Conservation (phyloP, 2,113 vertebrate species). For the Oncorhynchus clarkii region DNA sequence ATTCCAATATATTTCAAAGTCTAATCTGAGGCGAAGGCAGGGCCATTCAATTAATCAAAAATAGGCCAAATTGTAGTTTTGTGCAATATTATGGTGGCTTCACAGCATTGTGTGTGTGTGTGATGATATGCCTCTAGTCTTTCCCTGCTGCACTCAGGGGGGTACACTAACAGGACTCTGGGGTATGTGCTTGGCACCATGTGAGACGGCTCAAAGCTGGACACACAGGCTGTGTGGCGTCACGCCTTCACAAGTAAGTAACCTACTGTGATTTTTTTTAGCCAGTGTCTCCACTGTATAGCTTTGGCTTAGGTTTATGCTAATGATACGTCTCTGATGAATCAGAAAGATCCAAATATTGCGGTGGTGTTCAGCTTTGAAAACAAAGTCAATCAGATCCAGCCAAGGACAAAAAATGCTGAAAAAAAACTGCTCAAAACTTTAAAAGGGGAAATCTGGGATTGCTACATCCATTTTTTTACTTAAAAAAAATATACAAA, state of each 20-base stretch:
- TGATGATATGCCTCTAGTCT: not conserved
- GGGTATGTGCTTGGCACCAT: slow-evolving; percentile 50
- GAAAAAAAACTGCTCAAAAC: no score
- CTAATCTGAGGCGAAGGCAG: slow-evolving; percentile 94
- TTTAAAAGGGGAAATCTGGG: no score
- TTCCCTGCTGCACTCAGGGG: slow-evolving; percentile 26
- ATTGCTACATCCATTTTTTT: no score
- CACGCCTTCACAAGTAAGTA: slow-evolving; percentile 62
- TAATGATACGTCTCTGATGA: slow-evolving; percentile 57
- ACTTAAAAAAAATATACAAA: no score
- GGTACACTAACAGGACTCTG: slow-evolving; percentile 63
- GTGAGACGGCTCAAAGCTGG: slow-evolving; percentile 59
- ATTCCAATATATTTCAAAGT: slow-evolving; percentile 96
- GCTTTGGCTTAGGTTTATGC: slow-evolving; percentile 62
- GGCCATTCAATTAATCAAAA: slow-evolving; percentile 94
- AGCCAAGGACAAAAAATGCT: slow-evolving; percentile 42
- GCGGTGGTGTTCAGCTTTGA: slow-evolving; percentile 49
- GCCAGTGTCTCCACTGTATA: slow-evolving; percentile 49
- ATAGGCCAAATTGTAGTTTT: slow-evolving; percentile 76
- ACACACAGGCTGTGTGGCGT: slow-evolving; percentile 49
- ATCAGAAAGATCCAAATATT: slow-evolving; percentile 66
- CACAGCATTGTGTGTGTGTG: not conserved
- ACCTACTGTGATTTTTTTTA: slow-evolving; percentile 58
- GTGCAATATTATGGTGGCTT: slow-evolving; percentile 13
- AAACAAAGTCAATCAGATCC: slow-evolving; percentile 54